Percentiles rank a stretch among this genome's conserved stretches.
Conservation (phyloP, 2,113 vertebrate species). For the Meriones unguiculatus region DNA sequence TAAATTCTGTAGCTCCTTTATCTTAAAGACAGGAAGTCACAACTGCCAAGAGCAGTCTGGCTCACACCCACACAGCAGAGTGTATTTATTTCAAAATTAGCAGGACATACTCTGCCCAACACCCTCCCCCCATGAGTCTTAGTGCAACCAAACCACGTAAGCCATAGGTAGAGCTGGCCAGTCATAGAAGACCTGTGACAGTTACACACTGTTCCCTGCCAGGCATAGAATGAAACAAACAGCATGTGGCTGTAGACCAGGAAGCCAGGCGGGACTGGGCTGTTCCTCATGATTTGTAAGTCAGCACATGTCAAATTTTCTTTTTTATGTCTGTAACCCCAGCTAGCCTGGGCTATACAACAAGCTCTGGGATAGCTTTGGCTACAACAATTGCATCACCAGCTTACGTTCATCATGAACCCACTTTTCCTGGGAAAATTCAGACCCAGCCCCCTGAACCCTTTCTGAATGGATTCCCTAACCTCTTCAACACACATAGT, state of each 20-base stretch:
- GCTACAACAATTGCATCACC: neutral
- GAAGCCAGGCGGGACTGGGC: neutral
- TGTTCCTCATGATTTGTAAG: neutral
- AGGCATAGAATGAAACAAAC: neutral
- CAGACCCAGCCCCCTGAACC: neutral
- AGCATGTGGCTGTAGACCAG: neutral
- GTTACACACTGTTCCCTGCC: neutral
- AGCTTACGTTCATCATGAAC: neutral
- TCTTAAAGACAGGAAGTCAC: slow-evolving; percentile 57
- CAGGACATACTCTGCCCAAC: neutral
- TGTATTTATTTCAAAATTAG: neutral
- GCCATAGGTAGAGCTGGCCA: neutral
- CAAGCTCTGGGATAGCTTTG: neutral
- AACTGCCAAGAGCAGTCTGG: neutral
- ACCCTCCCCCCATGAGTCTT: rapidly evolving
- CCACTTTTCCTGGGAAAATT: neutral
- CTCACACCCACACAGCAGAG: neutral
- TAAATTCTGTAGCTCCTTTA: slow-evolving; percentile 62
- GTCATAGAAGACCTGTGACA: neutral
- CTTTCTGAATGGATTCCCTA: neutral
- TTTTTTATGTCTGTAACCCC: neutral
- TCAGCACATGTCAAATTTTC: neutral
- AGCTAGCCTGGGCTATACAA: neutral
- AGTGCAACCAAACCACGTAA: neutral
- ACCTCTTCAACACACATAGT: neutral